Conservation (phyloP, 2,797 vertebrate genomes). For the Salmo trutta region DNA sequence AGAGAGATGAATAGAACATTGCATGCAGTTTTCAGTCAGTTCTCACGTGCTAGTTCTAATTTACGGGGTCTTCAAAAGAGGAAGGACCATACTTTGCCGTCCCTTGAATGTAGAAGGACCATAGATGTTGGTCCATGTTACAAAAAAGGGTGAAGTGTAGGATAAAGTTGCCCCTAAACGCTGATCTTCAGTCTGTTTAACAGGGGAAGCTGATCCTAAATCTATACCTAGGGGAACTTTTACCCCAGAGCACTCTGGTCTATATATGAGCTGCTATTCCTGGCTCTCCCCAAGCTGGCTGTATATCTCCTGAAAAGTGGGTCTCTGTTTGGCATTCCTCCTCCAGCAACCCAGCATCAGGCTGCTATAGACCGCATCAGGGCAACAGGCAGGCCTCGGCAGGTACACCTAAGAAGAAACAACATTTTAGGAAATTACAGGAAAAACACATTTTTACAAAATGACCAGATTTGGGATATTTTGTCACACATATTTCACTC, state of each 20-base stretch:
- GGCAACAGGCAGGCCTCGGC: constrained; percentile 85
- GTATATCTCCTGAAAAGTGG: constrained; percentile 90
- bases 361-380: constrained; percentile 84
- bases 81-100: too few relatives aligned
- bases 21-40: neutral
- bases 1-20: neutral
- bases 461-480: too few relatives aligned
- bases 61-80: too few relatives aligned
- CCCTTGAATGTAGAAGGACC: neutral
- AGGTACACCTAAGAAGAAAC: constrained; percentile 81
- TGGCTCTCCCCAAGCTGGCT: constrained; percentile 77
- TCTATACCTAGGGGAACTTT: neutral
- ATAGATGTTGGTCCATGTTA: neutral
- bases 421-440: neutral
- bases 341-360: constrained; percentile 96
- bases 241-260: neutral
- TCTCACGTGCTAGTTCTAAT: neutral
- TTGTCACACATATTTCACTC: too few relatives aligned
- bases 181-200: neutral
- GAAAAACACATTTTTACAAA: too few relatives aligned
- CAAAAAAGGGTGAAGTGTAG: neutral
- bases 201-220: neutral
- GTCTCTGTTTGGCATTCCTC: constrained; percentile 90
- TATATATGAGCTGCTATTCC: constrained; percentile 38
- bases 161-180: neutral